phyloP scores from a whole-genome alignment of 1,140 invertebrate genomes.

The Telenomus remus region DNA sequence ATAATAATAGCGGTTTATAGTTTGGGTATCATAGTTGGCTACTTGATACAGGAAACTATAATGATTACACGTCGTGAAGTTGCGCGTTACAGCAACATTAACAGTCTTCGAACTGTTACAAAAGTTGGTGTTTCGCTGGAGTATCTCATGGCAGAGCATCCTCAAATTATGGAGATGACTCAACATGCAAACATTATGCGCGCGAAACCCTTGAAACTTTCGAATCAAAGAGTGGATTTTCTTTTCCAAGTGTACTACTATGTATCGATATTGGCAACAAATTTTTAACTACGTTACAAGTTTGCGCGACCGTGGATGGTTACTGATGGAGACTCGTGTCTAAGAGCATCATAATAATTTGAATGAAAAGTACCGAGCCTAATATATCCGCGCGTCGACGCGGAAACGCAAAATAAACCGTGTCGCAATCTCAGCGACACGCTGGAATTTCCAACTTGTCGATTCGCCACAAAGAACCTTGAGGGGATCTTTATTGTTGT shows the following conservation, averaged over 20 bases:
- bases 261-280: conserved; percentile 26
- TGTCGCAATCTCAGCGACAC: conserved; percentile 58
- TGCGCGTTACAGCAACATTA: conserved; percentile 36
- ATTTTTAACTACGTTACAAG: conserved; percentile 10
- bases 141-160: conserved; percentile 41
- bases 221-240: conserved; percentile 19
- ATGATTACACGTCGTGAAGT: conserved; percentile 36
- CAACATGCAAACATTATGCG: conserved; percentile 53
- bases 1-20: conserved; percentile 16
- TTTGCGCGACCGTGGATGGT: too few species aligned
- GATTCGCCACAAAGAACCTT: conserved; percentile 59
- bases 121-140: conserved; percentile 46
- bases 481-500: conserved; percentile 62
- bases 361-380: conserved; percentile 51
- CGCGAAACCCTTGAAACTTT: conserved; percentile 24
- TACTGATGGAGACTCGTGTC: too few species aligned
- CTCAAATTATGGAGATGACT: conserved; percentile 51
- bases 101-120: conserved; percentile 44
- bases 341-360: background rate
- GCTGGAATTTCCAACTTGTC: conserved; percentile 62
- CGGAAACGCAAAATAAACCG: conserved; percentile 47
- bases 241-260: conserved; percentile 46
- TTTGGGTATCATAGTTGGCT: conserved; percentile 12
- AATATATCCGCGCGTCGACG: conserved; percentile 58
- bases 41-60: conserved; percentile 39